Evolutionary conservation across 2,888 invertebrate species (phyloP).

Genomic region (Alsophila aescularia): DNA sequence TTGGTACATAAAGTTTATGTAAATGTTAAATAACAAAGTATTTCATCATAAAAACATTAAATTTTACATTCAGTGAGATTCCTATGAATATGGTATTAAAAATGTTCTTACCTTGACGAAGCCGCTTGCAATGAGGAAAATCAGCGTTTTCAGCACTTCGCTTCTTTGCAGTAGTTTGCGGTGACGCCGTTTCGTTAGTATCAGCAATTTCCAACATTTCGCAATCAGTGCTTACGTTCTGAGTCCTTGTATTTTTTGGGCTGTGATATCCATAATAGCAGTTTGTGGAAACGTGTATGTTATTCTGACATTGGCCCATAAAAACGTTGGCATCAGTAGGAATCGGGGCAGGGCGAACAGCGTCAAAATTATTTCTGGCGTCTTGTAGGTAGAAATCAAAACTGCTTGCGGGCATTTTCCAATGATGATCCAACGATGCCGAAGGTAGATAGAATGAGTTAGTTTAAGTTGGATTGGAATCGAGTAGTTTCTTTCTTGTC

Average conservation of each 20-base stretch:
- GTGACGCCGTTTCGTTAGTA: slow-evolving; percentile 40
- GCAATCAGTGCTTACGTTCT: slow-evolving; percentile 61
- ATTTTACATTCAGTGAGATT: slow-evolving; percentile 57
- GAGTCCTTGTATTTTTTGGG: slow-evolving; percentile 52
- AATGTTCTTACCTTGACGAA: slow-evolving; percentile 73
- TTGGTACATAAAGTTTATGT: neutral
- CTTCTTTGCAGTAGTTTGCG: slow-evolving; percentile 63
- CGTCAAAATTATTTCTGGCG: slow-evolving; percentile 77
- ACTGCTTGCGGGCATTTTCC: slow-evolving; percentile 74
- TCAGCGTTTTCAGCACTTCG: slow-evolving; percentile 69
- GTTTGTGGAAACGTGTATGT: slow-evolving; percentile 77
- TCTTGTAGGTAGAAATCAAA: slow-evolving; percentile 71
- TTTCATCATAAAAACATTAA: neutral
- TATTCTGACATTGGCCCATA: slow-evolving; percentile 71
- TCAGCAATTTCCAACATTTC: slow-evolving; percentile 70
- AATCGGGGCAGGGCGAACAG: slow-evolving; percentile 75
- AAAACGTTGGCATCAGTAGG: slow-evolving; percentile 65
- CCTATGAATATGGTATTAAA: slow-evolving; percentile 40
- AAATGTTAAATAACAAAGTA: neutral
- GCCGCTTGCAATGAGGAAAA: slow-evolving; percentile 69
- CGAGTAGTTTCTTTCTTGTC: too few relatives aligned
- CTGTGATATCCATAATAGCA: slow-evolving; percentile 82
- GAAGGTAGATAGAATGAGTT: slow-evolving; percentile 1
- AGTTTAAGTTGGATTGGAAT: neutral
- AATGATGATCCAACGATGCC: neutral